Conservation (phyloP, 1,140 invertebrate genomes). For the Euura lappo region DNA sequence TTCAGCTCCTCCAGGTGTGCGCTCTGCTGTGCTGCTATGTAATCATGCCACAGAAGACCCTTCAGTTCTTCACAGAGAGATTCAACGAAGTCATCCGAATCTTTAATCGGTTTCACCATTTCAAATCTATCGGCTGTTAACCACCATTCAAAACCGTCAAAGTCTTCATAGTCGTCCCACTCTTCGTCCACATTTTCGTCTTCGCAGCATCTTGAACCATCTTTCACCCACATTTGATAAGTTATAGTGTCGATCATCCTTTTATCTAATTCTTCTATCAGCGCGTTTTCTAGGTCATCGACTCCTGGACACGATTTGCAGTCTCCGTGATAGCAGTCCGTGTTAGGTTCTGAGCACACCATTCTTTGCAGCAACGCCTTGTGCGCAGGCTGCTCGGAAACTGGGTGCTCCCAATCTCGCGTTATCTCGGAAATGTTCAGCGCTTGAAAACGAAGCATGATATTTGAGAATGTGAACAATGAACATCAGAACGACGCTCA, state of each 20-base stretch:
- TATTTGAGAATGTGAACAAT: background rate
- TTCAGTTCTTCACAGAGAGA: background rate
- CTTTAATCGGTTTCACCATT: background rate
- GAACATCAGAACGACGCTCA: background rate
- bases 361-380: background rate
- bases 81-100: background rate
- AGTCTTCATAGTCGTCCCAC: too few relatives aligned
- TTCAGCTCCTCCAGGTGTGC: background rate
- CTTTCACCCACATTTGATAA: background rate
- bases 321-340: background rate
- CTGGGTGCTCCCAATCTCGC: background rate
- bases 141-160: too few relatives aligned
- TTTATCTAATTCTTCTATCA: background rate
- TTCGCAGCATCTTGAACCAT: too few relatives aligned
- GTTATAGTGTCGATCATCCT: background rate
- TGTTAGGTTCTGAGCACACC: background rate
- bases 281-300: background rate
- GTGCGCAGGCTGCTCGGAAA: background rate
- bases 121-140: background rate
- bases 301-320: background rate
- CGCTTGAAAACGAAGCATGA: background rate
- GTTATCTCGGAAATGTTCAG: background rate
- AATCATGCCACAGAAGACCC: background rate
- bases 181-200: too few relatives aligned
- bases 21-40: background rate